Evolutionary conservation across 1,140 invertebrate species (phyloP).

Genomic region (Idris sp.): DNA sequence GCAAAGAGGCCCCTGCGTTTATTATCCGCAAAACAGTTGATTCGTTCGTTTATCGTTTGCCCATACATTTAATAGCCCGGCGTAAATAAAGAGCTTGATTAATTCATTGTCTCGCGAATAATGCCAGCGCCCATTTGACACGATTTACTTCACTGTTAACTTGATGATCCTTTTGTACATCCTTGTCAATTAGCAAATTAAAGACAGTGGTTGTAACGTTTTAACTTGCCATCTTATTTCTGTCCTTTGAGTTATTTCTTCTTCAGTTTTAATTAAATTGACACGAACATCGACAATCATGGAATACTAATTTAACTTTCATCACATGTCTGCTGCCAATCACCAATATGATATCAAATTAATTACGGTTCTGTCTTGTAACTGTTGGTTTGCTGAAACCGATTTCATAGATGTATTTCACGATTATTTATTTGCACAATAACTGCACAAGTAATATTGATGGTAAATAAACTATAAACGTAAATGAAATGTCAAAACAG

Average conservation of each 20-base stretch:
- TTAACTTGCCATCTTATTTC: constrained; percentile 4
- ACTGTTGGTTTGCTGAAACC: too few species aligned
- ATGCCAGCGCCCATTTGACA: constrained; percentile 24
- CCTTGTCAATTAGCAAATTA: constrained; percentile 34
- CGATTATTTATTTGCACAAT: too few species aligned
- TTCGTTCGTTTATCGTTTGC: constrained; percentile 53
- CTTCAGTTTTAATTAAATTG: constrained; percentile 3
- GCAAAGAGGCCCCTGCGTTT: constrained; percentile 23
- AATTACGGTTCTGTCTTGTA: too few species aligned
- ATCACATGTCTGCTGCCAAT: too few species aligned
- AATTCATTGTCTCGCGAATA: constrained; percentile 56
- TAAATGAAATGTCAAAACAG: too few species aligned
- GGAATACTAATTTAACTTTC: constrained; percentile 23
- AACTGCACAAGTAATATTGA: too few species aligned
- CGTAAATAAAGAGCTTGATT: constrained; percentile 41
- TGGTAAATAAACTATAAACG: too few species aligned
- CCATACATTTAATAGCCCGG: constrained; percentile 24
- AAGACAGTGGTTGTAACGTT: constrained; percentile 31
- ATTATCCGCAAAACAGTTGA: constrained; percentile 56
- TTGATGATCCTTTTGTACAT: constrained; percentile 7
- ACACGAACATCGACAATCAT: background rate
- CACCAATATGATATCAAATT: too few species aligned
- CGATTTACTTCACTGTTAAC: background rate
- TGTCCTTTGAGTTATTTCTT: background rate
- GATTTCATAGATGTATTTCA: too few species aligned